A percentile compares a stretch with the other conserved stretches of the same genome.
Conservation (phyloP, 2,797 vertebrate species). For the Loriculus beryllinus region DNA sequence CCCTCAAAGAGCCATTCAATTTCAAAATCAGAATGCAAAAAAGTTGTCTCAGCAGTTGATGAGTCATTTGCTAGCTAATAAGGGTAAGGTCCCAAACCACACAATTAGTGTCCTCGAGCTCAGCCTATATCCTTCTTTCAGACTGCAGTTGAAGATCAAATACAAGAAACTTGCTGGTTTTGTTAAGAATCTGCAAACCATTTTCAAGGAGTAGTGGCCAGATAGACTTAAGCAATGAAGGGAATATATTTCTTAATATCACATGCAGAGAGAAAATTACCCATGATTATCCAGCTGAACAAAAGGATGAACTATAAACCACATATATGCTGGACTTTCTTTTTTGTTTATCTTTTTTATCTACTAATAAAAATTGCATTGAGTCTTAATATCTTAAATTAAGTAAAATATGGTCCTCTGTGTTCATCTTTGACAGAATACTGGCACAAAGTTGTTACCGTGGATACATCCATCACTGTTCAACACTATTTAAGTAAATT, state of each 20-base stretch:
- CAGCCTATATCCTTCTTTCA: background rate
- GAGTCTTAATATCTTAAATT: background rate
- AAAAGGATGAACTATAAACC: background rate
- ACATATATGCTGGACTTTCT: background rate
- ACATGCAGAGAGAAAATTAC: background rate
- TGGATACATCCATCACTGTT: background rate
- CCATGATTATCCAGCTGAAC: background rate
- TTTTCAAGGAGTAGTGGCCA: background rate
- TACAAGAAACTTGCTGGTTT: background rate
- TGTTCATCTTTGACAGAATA: background rate
- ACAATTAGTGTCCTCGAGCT: accelerated
- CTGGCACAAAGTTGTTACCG: background rate
- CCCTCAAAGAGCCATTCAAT: background rate
- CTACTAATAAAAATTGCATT: background rate
- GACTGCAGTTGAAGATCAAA: background rate
- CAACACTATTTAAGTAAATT: background rate
- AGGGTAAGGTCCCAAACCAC: background rate
- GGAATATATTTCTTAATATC: background rate
- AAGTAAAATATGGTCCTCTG: background rate
- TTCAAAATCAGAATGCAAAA: background rate
- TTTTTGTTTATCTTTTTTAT: background rate
- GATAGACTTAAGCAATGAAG: background rate
- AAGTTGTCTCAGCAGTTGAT: background rate
- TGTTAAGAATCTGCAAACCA: background rate
- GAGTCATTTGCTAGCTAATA: background rate